A percentile compares a stretch with the other conserved stretches of the same genome.
Evolutionary conservation across 1,140 invertebrate species (phyloP).

Genomic region (Drosophila subpulchrella): DNA sequence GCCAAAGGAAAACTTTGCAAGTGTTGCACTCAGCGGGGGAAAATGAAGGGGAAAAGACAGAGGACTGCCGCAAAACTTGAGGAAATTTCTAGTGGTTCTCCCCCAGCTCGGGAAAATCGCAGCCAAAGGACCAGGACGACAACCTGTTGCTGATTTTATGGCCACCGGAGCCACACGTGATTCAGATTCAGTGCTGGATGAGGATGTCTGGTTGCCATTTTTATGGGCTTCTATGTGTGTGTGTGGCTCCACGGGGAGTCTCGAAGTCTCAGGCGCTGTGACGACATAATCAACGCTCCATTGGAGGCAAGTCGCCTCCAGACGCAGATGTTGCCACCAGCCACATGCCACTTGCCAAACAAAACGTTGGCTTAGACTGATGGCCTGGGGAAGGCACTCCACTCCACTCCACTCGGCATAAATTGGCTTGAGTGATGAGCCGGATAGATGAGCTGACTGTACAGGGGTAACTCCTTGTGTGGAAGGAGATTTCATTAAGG

Average conservation of each 20-base stretch:
- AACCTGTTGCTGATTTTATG: slow-evolving; percentile 43
- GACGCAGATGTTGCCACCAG: slow-evolving; percentile 42
- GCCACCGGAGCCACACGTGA: slow-evolving; percentile 36
- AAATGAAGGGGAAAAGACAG: slow-evolving; percentile 12
- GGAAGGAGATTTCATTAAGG: not conserved
- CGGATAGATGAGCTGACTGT: not conserved
- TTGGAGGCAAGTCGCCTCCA: slow-evolving; percentile 45
- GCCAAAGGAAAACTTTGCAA: slow-evolving; percentile 63
- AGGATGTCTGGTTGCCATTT: slow-evolving; percentile 32
- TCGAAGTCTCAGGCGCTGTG: slow-evolving; percentile 27
- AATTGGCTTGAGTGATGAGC: slow-evolving; percentile 34
- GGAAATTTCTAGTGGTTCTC: slow-evolving; percentile 21
- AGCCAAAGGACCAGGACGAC: slow-evolving; percentile 16
- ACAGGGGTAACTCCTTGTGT: slow-evolving; percentile 8
- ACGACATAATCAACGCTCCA: slow-evolving; percentile 79
- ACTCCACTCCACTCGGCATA: slow-evolving; percentile 8
- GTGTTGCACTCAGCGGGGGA: slow-evolving; percentile 36
- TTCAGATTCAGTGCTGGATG: slow-evolving; percentile 25
- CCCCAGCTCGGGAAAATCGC: not conserved
- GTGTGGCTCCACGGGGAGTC: slow-evolving; percentile 36
- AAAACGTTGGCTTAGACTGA: slow-evolving; percentile 50
- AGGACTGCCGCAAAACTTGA: slow-evolving; percentile 36
- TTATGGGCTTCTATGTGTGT: slow-evolving; percentile 27
- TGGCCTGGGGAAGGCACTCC: slow-evolving; percentile 5
- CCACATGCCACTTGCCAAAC: slow-evolving; percentile 38